Evolutionary conservation across 2,113 vertebrate genomes (phyloP), one percentile per base, ranked within the genome.

Genomic region (Rhipidura dahli): DNA sequence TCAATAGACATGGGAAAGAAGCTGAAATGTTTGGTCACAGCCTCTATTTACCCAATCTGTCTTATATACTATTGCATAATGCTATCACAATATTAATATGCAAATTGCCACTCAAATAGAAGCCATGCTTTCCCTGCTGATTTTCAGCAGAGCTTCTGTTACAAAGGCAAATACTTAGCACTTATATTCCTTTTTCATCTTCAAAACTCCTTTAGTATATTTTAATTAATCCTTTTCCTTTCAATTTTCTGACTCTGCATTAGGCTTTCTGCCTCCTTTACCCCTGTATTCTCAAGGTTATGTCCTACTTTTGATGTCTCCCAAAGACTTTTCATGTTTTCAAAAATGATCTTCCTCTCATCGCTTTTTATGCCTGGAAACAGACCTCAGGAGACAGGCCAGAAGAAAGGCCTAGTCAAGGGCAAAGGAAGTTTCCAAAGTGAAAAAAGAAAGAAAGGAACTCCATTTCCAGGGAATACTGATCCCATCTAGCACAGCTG

Each of bases 51-150:
- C 76, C 69, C 92, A 92, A 75, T 96, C 95, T 96, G 83, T 92
- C 90, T 93, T 96, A 95, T 80, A 91, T 91, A 88, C 35, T 82
- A 93, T 91, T 95, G 78, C 89, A 92, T 91, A 93, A 96, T 80
- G 93, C 49, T 75, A 93, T 86, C 91, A 83, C 83, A 94, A 93
- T 90, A 95, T 96, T 97, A 97, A 95, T 93, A 97, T 96, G 93
- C 86, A 96, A 96, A 96, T 96, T 95, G 37, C 49, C 35, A 77
- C 76, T 92, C 83, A 91, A 81, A 89, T 90, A 79, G 95, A 95
- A 94, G 70, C 76, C 24, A 69, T 39, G 39, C 44, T 89, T 95
- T 91, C 64, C 69, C 70, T 23, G 47, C 47, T 95, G 96, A 92
- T 86, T 96, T 92, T 83, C 73, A 83, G 65, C n/a, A 82, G 33